Conservation (phyloP, 2,113 vertebrate species). For the Oryzias melastigma region DNA sequence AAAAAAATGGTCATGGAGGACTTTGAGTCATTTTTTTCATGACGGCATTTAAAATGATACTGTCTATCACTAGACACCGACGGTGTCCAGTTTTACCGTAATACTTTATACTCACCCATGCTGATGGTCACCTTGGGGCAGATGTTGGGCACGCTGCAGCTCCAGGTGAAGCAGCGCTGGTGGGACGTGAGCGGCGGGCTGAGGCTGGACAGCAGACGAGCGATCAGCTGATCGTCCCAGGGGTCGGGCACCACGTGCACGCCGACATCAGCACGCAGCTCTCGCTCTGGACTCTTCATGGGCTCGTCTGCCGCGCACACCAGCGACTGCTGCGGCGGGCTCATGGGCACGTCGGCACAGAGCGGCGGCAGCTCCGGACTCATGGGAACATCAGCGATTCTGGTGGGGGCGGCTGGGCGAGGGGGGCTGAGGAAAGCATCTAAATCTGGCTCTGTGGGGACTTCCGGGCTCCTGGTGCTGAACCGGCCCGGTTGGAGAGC, state of each 20-base stretch:
- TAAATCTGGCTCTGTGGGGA: conserved; percentile 18
- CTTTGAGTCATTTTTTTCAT: too few species aligned
- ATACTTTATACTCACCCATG: conserved; percentile 77
- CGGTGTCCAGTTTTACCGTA: too few species aligned
- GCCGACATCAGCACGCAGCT: rapidly evolving
- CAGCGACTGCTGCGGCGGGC: conserved; percentile 19
- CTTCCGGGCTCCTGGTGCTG: conserved; percentile 20
- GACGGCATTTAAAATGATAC: too few species aligned
- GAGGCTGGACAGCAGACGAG: conserved; percentile 75
- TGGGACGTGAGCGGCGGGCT: conserved; percentile 76
- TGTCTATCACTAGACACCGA: too few species aligned
- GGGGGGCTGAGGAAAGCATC: conserved; percentile 55
- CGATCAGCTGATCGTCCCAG: conserved; percentile 83
- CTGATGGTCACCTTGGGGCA: conserved; percentile 76
- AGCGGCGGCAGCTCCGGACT: conserved; percentile 22
- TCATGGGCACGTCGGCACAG: conserved; percentile 54
- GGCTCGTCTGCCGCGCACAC: background rate
- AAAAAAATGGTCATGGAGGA: too few species aligned
- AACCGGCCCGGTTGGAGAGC: conserved; percentile 27
- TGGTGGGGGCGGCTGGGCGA: background rate
- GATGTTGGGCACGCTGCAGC: conserved; percentile 76
- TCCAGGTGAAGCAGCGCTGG: conserved; percentile 76
- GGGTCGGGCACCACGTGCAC: conserved; percentile 79
- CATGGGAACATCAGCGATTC: conserved; percentile 35
- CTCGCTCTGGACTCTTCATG: conserved; percentile 36